Evolutionary conservation across 2,888 invertebrate genomes (phyloP), one percentile per base, ranked within the genome.

Genomic region (Rhaphigaster nebulosa): DNA sequence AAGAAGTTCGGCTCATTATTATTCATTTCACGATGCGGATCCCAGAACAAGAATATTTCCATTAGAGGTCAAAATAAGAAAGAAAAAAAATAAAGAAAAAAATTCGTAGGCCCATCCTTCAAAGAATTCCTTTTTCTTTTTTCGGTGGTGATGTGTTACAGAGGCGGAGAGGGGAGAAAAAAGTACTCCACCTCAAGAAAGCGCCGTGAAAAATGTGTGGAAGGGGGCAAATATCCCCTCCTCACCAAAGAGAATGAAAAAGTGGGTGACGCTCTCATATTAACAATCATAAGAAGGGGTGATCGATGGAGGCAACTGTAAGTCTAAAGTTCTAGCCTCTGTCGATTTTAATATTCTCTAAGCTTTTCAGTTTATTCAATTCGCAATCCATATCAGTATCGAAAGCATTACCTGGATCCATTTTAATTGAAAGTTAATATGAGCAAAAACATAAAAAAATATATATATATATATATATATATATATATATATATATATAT

Each of bases 131-230:
- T 70, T 70, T 70, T 70, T 34, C 18, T 70, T 70, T 34, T 70
- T 34, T 70, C 29, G 70, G 29, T 20, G 70, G 70, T 18, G 70
- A 70, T 70, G 70, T 70, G 70, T 70, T 70, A 70, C 70, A 70
- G 70, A 70, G 70, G 34, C 70, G 70, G 70, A 70, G 70, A 34
- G 70, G 34, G 34, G 34, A 18, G 34, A 70, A 70, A 70, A 70
- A 70, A 70, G 70, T 70, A 70, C 70, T 70, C 70, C 29, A 70
- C 70, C 70, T 70, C 70, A 70, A 70, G 70, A 34, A 70, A 70
- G 34, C 70, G 29, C 70, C 29, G 70, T 70, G 70, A 70, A 70
- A 70, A 70, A 70, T 70, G 70, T 70, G 70, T 20, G 60, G n/a
- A 15, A 13, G 34, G 34, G 34, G 34, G 20, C 5, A 1, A 18